Conservation (phyloP, 2,797 vertebrate genomes). For the Caiman crocodilus region DNA sequence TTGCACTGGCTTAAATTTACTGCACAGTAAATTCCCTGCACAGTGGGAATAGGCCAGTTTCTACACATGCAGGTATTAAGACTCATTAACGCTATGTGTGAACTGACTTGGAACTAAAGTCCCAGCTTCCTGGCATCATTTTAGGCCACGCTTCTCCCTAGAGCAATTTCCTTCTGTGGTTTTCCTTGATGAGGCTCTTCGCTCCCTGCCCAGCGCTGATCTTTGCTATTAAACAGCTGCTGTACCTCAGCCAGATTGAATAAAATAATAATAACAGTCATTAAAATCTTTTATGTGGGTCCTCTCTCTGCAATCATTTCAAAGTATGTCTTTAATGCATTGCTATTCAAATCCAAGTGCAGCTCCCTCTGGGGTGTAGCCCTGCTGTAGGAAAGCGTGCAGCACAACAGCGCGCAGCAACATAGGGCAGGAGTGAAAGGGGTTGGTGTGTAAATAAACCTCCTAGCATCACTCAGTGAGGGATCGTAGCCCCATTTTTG, state of each 20-base stretch:
- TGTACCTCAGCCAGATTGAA: background rate
- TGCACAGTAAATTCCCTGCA: too few relatives aligned
- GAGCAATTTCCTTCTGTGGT: constrained; percentile 62
- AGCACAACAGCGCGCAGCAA: constrained; percentile 55
- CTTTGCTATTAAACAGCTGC: constrained; percentile 19
- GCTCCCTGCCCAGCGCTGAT: constrained; percentile 21
- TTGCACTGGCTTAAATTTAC: too few relatives aligned
- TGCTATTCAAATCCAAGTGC: constrained; percentile 45
- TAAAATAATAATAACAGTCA: background rate
- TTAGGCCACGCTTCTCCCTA: constrained; percentile 59
- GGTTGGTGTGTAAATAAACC: constrained; percentile 56
- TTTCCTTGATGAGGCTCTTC: constrained; percentile 62
- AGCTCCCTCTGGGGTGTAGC: constrained; percentile 58
- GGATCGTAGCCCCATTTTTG: constrained; percentile 56
- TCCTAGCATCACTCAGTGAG: constrained; percentile 53
- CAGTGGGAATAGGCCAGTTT: too few relatives aligned
- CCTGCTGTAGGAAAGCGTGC: constrained; percentile 57
- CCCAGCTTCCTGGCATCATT: constrained; percentile 68
- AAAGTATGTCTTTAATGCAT: constrained; percentile 42
- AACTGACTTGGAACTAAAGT: too few relatives aligned
- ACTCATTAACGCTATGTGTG: too few relatives aligned
- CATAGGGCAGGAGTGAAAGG: constrained; percentile 48
- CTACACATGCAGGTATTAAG: too few relatives aligned
- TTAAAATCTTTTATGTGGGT: background rate
- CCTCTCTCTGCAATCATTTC: background rate